Base-by-base conservation (phyloP, 2,888 invertebrate genomes). In the Azorinus chamasolen region DNA sequence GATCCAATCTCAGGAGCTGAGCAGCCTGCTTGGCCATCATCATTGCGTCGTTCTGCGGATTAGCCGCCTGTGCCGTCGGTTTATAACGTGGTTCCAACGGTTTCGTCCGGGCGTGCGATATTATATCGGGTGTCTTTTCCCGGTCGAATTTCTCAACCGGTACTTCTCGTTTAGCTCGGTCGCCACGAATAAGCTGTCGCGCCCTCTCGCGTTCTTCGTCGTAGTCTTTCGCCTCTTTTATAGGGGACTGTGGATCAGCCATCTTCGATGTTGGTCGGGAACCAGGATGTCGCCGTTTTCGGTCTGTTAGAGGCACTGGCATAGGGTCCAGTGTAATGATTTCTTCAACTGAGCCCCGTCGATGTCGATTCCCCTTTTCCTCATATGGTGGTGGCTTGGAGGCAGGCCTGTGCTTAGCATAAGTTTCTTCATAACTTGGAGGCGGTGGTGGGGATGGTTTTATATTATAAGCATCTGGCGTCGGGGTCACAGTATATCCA, bases 21-120 rank as follows among this genome's bases (percentile, higher is more conserved):
- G 86, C 86, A 0, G 86, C 86, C 64, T 86, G 84, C 58, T 75
- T 76, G 4, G 86, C 86, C 84, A 86, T 82, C 2, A 63, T n/a
- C 22, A 72, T 58, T 3, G 62, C 55, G 57, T 70, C 70, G 18
- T 63, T 55, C 20, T 66, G 62, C 4, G 74, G 68, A 18, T 77
- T 74, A 12, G 46, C 27, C 16, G 46, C 50, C n/a, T 24, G 32
- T n/a, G n/a, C n/a, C 5, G 63, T 54, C 16, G 77, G 81, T 12
- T 62, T 66, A 54, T 81, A 81, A 32, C 58, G 54, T 8, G 81
- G 81, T 43, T 72, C 64, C n/a, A 74, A 57, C 14, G 71, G 79
- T 57, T 65, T 48, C 16, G 76, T 83, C 27, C 73, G 54, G 14
- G 74, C 76, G 57, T 75, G 73, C 22, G 73, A 81, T 24, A 78